A percentile compares a stretch with the other conserved stretches of the same genome.
Evolutionary conservation across 2,888 invertebrate species (phyloP).

Genomic region (Opisthograptis luteolata): DNA sequence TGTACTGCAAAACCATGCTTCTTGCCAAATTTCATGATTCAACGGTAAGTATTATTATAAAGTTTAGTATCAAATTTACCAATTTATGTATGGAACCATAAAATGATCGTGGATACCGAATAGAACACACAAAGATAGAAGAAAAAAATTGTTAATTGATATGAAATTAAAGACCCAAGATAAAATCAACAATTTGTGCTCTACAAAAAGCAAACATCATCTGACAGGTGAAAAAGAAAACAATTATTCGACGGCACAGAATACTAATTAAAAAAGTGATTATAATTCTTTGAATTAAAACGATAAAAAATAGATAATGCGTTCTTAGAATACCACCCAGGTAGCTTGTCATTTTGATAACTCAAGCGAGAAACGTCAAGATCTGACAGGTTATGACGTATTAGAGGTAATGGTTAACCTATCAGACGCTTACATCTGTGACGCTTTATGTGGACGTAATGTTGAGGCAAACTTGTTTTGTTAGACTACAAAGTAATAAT

Average conservation of each 20-base stretch:
- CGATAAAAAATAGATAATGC: constrained; percentile 30
- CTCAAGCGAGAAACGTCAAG: constrained; percentile 47
- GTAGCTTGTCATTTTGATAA: constrained; percentile 51
- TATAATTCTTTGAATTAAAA: too few species aligned
- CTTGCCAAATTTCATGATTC: too few species aligned
- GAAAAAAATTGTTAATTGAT: too few species aligned
- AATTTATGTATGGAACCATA: too few species aligned
- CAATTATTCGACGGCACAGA: constrained; percentile 10
- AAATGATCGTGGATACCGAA: too few species aligned
- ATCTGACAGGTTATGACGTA: constrained; percentile 23
- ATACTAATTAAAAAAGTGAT: constrained; percentile 25
- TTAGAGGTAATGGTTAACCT: constrained; percentile 14
- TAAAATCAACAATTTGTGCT: constrained; percentile 4
- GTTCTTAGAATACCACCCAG: constrained; percentile 49
- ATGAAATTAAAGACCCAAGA: background rate
- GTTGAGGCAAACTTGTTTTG: background rate
- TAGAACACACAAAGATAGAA: background rate
- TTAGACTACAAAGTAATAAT: background rate
- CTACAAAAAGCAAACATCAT: constrained; percentile 3
- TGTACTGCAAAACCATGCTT: too few species aligned
- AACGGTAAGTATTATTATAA: too few species aligned
- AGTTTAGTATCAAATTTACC: too few species aligned
- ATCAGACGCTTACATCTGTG: constrained; percentile 2
- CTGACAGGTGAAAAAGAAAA: constrained; percentile 9
- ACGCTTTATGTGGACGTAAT: background rate